Evolutionary conservation across 2,797 vertebrate species (phyloP), one percentile per base, ranked within the genome.

Genomic region (Denticeps clupeoides): DNA sequence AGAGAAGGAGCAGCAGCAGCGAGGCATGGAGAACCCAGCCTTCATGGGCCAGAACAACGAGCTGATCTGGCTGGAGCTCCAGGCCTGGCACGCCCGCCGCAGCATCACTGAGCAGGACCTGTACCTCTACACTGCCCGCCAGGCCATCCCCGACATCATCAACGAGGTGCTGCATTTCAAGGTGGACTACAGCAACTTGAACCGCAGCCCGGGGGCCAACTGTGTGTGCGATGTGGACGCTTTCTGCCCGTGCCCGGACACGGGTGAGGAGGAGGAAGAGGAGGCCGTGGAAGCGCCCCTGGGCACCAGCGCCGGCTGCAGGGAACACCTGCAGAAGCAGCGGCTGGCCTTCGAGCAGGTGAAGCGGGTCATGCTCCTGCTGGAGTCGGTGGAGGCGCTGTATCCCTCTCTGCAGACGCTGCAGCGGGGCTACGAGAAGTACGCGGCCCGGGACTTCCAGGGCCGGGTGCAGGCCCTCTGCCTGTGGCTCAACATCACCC

Each of bases 381-480:
- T 99, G 59, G 95, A 99, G 78, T 90, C 89, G 8, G 91, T 97
- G 49, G 95, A 99, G 75, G 91, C 93, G 60, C 83, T 99, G 74
- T 99, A 97, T 58, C 95, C 95, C 1, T 99, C 95, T 6, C 57
- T 99, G 72, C 91, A 95, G 76, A 90, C 93, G 42, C 86, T 99
- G 56, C 95, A 97, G 67, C 90, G 82, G 78, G 94, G 97, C 79
- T 97, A 97, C 1, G 92, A 96, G 38, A 94, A 92, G 45, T 99
- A 98, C 11, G 94, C 94, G 33, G 95, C 89, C 2, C 86, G 78
- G 46, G 92, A 97, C 76, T 99, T 99, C 71, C 94, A 98, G 74
- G 89, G 91, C 82, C 88, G 94, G 62, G 90, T 99, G 90, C 94
- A 97, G 91, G 93, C 95, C 1, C 95, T 99, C 82, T 99, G 95